Conservation (phyloP, 2,888 invertebrate genomes). For the Stegana nigrithorax region DNA sequence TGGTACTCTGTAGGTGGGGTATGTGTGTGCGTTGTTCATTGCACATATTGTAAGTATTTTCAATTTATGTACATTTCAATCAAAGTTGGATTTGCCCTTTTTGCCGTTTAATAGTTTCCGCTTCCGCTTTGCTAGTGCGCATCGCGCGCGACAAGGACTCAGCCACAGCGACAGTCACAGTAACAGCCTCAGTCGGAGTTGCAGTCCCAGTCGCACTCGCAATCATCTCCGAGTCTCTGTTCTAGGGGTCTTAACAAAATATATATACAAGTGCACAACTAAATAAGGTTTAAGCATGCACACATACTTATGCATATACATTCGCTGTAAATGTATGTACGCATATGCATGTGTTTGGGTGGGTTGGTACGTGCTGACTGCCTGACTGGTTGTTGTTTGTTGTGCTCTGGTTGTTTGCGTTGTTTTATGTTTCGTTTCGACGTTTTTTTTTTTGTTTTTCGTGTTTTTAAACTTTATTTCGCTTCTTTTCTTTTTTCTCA, state of each 20-base stretch:
- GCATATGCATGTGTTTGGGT: too few relatives aligned
- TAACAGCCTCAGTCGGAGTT: background rate
- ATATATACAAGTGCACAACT: background rate
- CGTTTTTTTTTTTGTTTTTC: background rate
- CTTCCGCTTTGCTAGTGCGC: conserved; percentile 53
- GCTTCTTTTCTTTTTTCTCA: conserved; percentile 18
- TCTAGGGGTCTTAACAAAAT: background rate
- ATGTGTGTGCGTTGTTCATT: background rate
- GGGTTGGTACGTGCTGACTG: too few relatives aligned
- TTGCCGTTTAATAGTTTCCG: conserved; percentile 56
- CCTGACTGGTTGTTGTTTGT: conserved; percentile 3
- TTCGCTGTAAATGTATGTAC: too few relatives aligned
- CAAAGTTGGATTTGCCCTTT: conserved; percentile 34
- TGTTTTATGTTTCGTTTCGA: background rate
- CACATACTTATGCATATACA: too few relatives aligned
- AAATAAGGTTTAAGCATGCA: too few relatives aligned
- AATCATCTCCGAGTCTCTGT: background rate
- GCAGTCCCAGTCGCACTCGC: background rate
- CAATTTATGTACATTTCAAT: conserved; percentile 61
- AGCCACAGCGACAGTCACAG: background rate
- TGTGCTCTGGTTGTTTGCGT: conserved; percentile 26
- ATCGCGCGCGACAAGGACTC: background rate
- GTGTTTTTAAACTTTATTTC: background rate
- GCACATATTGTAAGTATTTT: conserved; percentile 37
- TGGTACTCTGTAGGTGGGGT: too few relatives aligned